Conservation (phyloP, 2,797 vertebrate genomes). For the Myotis planiceps region DNA sequence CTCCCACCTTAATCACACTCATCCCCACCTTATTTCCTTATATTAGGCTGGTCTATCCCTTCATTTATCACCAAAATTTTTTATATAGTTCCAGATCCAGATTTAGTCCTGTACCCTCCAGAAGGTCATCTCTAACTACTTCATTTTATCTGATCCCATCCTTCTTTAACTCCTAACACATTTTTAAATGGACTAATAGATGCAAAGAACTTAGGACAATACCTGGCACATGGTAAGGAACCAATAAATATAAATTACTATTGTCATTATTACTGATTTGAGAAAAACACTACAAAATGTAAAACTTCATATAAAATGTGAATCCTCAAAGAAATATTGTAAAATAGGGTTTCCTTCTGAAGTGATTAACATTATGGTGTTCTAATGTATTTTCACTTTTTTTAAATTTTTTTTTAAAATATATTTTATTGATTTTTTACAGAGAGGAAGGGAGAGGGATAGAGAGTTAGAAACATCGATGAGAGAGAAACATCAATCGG, state of each 20-base stretch:
- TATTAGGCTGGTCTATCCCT: not conserved
- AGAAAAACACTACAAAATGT: constrained; percentile 8
- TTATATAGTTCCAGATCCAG: not conserved
- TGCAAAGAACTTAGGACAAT: not conserved
- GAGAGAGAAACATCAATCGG: too few relatives aligned
- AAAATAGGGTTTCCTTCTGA: not conserved
- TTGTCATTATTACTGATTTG: constrained; percentile 23
- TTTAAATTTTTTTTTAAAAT: too few relatives aligned
- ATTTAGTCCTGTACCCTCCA: not conserved
- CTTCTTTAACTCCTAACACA: not conserved
- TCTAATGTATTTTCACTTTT: constrained; percentile 2
- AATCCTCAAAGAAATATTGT: not conserved
- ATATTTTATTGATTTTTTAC: too few relatives aligned
- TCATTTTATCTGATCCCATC: not conserved
- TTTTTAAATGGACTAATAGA: constrained; percentile 10
- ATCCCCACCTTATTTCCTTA: not conserved
- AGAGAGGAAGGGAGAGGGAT: too few relatives aligned
- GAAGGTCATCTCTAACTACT: not conserved
- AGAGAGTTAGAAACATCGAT: too few relatives aligned
- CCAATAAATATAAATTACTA: constrained; percentile 3
- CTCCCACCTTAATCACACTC: not conserved
- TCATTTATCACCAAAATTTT: not conserved
- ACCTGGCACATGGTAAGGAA: not conserved
- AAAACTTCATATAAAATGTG: constrained; percentile 29
- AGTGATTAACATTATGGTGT: not conserved